Evolutionary conservation across 2,888 invertebrate species (phyloP).

Genomic region (Belgica antarctica): DNA sequence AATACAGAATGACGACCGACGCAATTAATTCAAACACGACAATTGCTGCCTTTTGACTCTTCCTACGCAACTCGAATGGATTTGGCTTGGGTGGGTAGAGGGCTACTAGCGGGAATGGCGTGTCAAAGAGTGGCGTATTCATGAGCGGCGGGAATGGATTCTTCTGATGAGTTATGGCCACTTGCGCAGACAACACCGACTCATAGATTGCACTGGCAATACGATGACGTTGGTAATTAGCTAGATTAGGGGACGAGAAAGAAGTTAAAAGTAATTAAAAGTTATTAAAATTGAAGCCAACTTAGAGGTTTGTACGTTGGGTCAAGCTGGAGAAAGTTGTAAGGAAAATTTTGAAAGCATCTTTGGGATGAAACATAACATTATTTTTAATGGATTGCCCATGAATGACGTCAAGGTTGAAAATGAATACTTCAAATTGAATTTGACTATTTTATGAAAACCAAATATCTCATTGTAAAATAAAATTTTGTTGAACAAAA

Average conservation of each 20-base stretch:
- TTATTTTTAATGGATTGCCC: too few species aligned
- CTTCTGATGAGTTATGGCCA: slow-evolving; percentile 76
- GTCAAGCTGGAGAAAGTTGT: too few species aligned
- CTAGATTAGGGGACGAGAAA: background rate
- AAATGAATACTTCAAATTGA: too few species aligned
- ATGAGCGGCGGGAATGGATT: slow-evolving; percentile 78
- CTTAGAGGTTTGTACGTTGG: too few species aligned
- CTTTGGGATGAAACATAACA: too few species aligned
- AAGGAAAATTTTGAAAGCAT: background rate
- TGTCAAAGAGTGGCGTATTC: slow-evolving; percentile 51
- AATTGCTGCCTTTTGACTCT: slow-evolving; percentile 35
- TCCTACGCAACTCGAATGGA: slow-evolving; percentile 28
- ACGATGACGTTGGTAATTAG: slow-evolving; percentile 70
- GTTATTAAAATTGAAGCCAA: too few species aligned
- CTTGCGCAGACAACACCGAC: slow-evolving; percentile 79
- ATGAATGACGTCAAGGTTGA: too few species aligned
- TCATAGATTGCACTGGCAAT: slow-evolving; percentile 83
- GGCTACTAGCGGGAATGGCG: slow-evolving; percentile 19
- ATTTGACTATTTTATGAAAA: too few species aligned
- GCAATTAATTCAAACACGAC: slow-evolving; percentile 70
- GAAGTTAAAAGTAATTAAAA: background rate
- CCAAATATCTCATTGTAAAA: too few species aligned
- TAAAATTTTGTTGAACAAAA: too few species aligned
- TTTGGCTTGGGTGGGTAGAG: slow-evolving; percentile 35
- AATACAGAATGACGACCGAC: slow-evolving; percentile 68